These are phyloP conservation scores for Forficula auricularia DNA, from an alignment of 1,140 invertebrate species.

Conservation along the genomic window DNA sequence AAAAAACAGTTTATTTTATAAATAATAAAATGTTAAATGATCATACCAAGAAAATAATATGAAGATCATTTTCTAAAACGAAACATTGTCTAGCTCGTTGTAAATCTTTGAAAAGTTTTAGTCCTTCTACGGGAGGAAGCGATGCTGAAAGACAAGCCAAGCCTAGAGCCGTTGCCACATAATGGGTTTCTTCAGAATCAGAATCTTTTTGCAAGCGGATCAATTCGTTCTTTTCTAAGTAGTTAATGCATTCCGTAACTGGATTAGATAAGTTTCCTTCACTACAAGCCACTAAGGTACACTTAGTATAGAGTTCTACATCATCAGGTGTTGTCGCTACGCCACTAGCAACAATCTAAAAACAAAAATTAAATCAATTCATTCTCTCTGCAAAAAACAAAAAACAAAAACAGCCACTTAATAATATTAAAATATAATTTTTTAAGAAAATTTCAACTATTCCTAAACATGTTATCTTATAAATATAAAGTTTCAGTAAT, in stretches of 20 bases:
- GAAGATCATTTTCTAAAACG: slow-evolving; percentile 85
- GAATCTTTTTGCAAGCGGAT: slow-evolving; percentile 18
- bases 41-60: slow-evolving; percentile 85
- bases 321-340: slow-evolving; percentile 54
- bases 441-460: no score
- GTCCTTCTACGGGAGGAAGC: slow-evolving; percentile 77
- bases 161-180: slow-evolving; percentile 69
- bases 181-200: slow-evolving; percentile 20
- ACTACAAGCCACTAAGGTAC: slow-evolving; percentile 44
- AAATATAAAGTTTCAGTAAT: no score
- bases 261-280: slow-evolving; percentile 21
- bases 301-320: slow-evolving; percentile 59
- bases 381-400: background rate
- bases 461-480: no score
- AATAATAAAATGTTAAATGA: no score
- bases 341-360: slow-evolving; percentile 71
- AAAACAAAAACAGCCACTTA: background rate
- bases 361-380: slow-evolving; percentile 5
- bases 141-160: slow-evolving; percentile 83
- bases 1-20: no score
- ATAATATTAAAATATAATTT: background rate
- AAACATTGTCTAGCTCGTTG: slow-evolving; percentile 76
- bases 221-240: slow-evolving; percentile 38
- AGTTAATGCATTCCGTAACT: slow-evolving; percentile 35
- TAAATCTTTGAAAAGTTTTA: slow-evolving; percentile 76